Conservation (phyloP, 1,140 invertebrate genomes). For the Proales similis region DNA sequence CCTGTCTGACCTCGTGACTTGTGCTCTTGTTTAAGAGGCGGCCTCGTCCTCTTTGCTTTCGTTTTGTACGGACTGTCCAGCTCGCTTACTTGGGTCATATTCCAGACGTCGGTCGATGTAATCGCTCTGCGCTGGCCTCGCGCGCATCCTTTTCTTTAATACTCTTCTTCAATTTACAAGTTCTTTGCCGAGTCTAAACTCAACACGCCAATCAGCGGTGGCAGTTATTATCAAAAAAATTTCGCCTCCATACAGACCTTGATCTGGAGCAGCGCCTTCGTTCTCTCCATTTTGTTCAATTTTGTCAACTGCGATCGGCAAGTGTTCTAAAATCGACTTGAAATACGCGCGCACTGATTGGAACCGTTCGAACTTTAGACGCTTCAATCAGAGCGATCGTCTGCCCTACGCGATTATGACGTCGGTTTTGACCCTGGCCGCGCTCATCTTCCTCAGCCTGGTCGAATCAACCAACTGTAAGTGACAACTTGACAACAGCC, state of each 20-base stretch:
- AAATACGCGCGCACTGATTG: neutral
- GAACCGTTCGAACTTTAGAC: neutral
- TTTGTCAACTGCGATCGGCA: constrained; percentile 20
- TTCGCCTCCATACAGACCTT: constrained; percentile 9
- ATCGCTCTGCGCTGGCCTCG: too few relatives aligned
- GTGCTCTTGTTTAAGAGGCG: too few relatives aligned
- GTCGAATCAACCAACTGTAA: constrained; percentile 20
- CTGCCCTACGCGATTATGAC: constrained; percentile 20
- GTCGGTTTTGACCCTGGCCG: neutral
- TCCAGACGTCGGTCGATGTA: too few relatives aligned
- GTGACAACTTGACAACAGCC: too few relatives aligned
- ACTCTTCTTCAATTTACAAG: constrained; percentile 1
- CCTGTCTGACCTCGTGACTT: too few relatives aligned
- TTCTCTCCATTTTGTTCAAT: constrained; percentile 20
- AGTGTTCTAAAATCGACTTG: neutral
- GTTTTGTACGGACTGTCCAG: too few relatives aligned
- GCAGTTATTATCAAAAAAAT: constrained; percentile 18
- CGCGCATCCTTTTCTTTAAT: too few relatives aligned
- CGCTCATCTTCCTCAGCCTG: constrained; percentile 9
- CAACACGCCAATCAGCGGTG: constrained; percentile 27
- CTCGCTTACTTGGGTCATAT: too few relatives aligned
- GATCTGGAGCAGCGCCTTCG: constrained; percentile 13
- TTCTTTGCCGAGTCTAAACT: constrained; percentile 21
- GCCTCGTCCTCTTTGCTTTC: too few relatives aligned
- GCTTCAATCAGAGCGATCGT: constrained; percentile 32